These are phyloP conservation scores for Edolisoma coerulescens DNA, from an alignment of 2,113 vertebrate genomes.

Conservation along the genomic window DNA sequence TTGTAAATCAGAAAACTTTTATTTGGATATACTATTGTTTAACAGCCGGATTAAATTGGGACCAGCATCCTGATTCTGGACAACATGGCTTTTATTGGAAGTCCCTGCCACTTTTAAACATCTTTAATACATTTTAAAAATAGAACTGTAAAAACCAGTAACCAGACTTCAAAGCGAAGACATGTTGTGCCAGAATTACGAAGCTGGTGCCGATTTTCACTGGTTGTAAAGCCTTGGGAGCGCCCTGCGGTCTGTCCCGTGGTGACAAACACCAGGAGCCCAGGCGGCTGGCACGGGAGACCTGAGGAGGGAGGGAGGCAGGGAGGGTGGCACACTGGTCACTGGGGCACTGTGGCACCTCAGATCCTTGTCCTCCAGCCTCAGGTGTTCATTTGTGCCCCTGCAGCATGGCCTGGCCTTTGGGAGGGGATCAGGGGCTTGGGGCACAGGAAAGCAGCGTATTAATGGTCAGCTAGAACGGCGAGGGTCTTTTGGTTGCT, in stretches of 20 bases:
- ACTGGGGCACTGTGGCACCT: accelerated
- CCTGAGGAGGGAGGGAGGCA: accelerated
- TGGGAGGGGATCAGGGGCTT: neutral
- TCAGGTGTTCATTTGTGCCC: accelerated
- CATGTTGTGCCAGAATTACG: constrained; percentile 71
- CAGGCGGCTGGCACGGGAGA: neutral
- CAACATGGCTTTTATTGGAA: constrained; percentile 77
- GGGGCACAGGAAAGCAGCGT: neutral
- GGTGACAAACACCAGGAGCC: neutral
- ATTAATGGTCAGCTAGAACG: neutral
- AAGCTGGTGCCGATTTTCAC: constrained; percentile 78
- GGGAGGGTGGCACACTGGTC: neutral
- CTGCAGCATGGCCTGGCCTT: accelerated
- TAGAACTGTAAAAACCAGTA: constrained; percentile 81
- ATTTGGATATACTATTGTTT: constrained; percentile 79
- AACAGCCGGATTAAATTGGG: constrained; percentile 80
- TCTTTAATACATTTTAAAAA: constrained; percentile 86
- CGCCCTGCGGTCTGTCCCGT: neutral
- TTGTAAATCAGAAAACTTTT: constrained; percentile 70
- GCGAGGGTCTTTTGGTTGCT: neutral
- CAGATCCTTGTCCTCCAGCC: accelerated
- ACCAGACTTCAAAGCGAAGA: constrained; percentile 79
- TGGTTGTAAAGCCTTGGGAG: constrained; percentile 73
- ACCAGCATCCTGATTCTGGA: constrained; percentile 81
- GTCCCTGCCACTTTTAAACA: constrained; percentile 80